Evolutionary conservation across 2,888 invertebrate genomes (phyloP), one percentile per base, ranked within the genome.

Genomic region (Eilema depressum): DNA sequence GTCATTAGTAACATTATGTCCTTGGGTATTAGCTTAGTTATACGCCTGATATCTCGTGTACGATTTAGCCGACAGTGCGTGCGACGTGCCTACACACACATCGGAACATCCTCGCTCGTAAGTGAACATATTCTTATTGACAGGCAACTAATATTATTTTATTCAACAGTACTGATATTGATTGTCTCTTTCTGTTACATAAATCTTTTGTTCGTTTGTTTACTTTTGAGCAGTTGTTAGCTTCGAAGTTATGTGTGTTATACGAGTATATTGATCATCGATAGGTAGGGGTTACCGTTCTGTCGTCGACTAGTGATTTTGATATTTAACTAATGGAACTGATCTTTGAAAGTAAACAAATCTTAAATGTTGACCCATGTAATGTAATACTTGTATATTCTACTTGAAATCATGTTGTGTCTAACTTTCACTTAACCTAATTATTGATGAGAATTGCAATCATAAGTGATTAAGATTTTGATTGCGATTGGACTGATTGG

Each of bases 1-100:
- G 84, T 88, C 91, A 91, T 93, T 93, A 91, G 89, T 87, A 88
- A 90, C 89, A 90, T 92, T 91, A 91, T 89, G 89, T 92, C 87
- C 84, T 82, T 83, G 85, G 85, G 86, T 89, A 88, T 89, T 87
- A 89, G 86, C 85, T 87, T 85, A 85, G 86, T 85, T 86, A 84
- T 82, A 84, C 76, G 82, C 72, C 68, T 80, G 79, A 77, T 88
- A 84, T 85, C 84, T 81, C 63, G 65, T 77, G 76, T 84, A 82
- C 82, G 84, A 83, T 85, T 85, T 78, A 82, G 75, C 71, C 72
- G 77, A 75, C 79, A 80, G 80, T 59, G 26, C 23, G 57, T 53
- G 53, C 20, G 53, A 53, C 78, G 69, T 75, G 73, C 68, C 75
- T 41, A 68, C 69, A 70, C 68, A 68, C 66, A 67, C 30, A 61